Percentiles rank a stretch among this genome's conserved stretches.
These are phyloP conservation scores for Megaustenia siamemsis DNA, from an alignment of 2,888 invertebrate genomes.

Conservation along the genomic window DNA sequence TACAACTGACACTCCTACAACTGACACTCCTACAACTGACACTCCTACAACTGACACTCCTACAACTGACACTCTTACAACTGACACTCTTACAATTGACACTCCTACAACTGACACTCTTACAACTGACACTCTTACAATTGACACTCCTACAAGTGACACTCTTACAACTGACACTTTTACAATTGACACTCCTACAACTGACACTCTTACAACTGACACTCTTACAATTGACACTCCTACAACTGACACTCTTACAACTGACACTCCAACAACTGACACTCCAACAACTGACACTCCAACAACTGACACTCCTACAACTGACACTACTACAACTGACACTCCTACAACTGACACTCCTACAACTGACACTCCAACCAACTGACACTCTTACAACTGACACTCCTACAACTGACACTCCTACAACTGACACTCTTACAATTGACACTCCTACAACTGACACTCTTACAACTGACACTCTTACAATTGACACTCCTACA, in stretches of 20 bases:
- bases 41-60: slow-evolving; percentile 1
- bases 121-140: not conserved
- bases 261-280: not conserved
- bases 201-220: not conserved
- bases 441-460: not conserved
- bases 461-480: not conserved
- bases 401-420: not conserved
- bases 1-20: slow-evolving; percentile 13
- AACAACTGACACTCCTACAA: not conserved
- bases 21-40: not conserved
- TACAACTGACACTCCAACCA: not conserved
- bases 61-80: not conserved
- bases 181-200: not conserved
- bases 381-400: not conserved
- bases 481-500: not conserved
- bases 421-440: not conserved
- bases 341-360: not conserved
- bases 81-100: not conserved
- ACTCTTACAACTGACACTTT: not conserved
- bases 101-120: not conserved
- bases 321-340: not conserved
- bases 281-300: not conserved
- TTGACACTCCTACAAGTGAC: not conserved
- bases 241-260: not conserved
- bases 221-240: not conserved